Percentiles rank a stretch among this genome's conserved stretches.
phyloP scores from a whole-genome alignment of 2,113 vertebrate genomes.

The Pseudopipra pipra region DNA sequence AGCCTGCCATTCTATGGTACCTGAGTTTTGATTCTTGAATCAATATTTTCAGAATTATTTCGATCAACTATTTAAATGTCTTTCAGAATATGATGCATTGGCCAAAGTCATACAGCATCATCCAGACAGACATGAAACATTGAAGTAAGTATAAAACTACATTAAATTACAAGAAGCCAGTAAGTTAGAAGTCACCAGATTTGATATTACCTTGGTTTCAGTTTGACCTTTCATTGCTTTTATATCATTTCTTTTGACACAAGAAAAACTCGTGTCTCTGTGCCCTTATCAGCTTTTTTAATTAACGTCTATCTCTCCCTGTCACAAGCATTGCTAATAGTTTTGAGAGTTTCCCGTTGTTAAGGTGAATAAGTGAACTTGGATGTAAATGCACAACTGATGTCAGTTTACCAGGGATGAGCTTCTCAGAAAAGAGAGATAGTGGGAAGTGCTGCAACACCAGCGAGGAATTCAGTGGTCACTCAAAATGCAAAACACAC shows the following conservation, averaged over 20 bases:
- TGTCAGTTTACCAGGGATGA: background rate
- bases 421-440: background rate
- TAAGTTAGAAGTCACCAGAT: background rate
- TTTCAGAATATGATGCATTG: conserved; percentile 95
- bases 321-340: background rate
- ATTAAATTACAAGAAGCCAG: background rate
- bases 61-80: background rate
- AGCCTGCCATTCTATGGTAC: background rate
- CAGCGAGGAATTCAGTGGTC: background rate
- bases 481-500: background rate
- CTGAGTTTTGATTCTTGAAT: background rate
- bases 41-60: background rate
- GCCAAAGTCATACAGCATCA: conserved; percentile 98
- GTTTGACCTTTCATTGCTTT: background rate
- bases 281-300: background rate
- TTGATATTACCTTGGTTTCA: background rate
- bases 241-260: background rate
- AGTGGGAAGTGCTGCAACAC: background rate
- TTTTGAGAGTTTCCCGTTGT: background rate
- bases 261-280: background rate
- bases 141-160: conserved; percentile 83
- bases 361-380: background rate
- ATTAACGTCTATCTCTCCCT: background rate
- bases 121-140: conserved; percentile 93
- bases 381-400: background rate